phyloP scores from a whole-genome alignment of 1,140 invertebrate genomes.

The Melanaphis sacchari region DNA sequence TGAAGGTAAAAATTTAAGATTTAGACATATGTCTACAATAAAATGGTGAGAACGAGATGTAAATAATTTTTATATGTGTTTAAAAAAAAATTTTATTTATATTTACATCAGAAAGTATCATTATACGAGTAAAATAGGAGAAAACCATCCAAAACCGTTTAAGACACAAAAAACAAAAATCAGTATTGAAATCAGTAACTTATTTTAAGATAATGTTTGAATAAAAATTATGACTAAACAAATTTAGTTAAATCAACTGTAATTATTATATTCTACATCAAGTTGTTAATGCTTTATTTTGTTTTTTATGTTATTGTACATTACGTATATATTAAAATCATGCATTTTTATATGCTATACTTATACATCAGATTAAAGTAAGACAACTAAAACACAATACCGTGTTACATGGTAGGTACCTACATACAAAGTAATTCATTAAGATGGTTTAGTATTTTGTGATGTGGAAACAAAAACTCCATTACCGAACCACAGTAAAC shows the following conservation, averaged over 20 bases:
- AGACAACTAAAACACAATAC: not conserved
- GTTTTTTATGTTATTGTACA: too few species aligned
- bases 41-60: not conserved
- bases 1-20: not conserved
- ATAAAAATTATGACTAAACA: not conserved
- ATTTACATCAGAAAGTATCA: not conserved
- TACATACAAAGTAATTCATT: conserved; percentile 15
- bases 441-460: not conserved
- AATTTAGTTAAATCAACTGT: not conserved
- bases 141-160: too few species aligned
- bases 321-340: not conserved
- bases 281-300: not conserved
- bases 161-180: not conserved
- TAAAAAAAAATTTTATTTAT: not conserved
- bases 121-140: not conserved
- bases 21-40: not conserved
- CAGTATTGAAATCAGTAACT: not conserved
- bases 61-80: not conserved
- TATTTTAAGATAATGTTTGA: not conserved
- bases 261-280: not conserved
- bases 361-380: not conserved
- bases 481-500: conserved; percentile 2
- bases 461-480: not conserved
- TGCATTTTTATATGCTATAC: not conserved
- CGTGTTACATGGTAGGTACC: not conserved